Base-by-base conservation (phyloP, 2,888 invertebrate genomes). In the Rhogogaster chlorosoma region DNA sequence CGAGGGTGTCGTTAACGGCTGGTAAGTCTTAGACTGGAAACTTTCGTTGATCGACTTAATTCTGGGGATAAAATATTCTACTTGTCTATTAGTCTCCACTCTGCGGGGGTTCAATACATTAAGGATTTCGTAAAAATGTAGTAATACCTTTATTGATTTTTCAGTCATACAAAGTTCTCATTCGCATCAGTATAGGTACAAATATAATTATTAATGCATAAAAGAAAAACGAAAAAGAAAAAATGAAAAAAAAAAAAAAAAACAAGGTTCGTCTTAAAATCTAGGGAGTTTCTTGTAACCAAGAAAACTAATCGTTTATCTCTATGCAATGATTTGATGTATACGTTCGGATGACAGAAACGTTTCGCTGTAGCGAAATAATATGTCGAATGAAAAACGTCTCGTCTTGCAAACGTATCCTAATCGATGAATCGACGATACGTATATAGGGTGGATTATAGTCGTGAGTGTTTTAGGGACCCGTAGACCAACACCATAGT, bases 1-100 rank as follows among this genome's bases (percentile, higher is more conserved):
- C 26, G 98, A 98, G 91, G 98, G 98, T 1, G 98, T 98, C 87
- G 95, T 98, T 93, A 97, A 97, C 93, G 98, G 98, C 89, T 97
- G 97, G 97, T 97, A 92, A 96, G 95, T 95, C 36, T 36, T 61
- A n/a, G 9, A n/a, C 29, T 3, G 49, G 1, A 2, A 49, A 9
- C 32, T 38, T 32, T 57, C 38, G 32, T 71, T 84, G 6, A n/a
- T 42, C 22, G 2, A 18, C 1, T 32, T 1, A 67, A 4, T 18
- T 15, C n/a, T n/a, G 5, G 1, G 1, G 42, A 78, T 12, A 70
- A 83, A n/a, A n/a, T n/a, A 71, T 53, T 83, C 45, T 73, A 38
- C 26, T 29, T 18, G 26, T 10, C 53, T 73, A 12, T 57, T 7
- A 10, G 84, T n/a, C 49, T 45, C 5, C n/a, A 9, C 45, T 75